phyloP scores from a whole-genome alignment of 2,888 invertebrate species.

The Ochropacha duplaris region DNA sequence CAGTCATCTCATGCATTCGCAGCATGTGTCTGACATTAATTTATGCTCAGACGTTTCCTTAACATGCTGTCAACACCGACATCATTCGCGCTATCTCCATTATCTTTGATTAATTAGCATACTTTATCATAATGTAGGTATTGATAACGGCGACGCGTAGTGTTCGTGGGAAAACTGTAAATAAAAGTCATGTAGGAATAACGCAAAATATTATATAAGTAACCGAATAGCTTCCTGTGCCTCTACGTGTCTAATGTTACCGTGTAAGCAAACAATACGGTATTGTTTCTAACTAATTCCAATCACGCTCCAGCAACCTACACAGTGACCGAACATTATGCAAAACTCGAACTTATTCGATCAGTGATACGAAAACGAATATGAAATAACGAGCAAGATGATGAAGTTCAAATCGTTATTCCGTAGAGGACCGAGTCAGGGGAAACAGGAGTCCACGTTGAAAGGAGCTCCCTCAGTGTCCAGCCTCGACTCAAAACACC shows the following conservation, averaged over 20 bases:
- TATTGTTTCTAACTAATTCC: constrained; percentile 36
- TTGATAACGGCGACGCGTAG: constrained; percentile 21
- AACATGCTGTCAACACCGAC: not conserved
- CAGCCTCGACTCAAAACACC: constrained; percentile 85
- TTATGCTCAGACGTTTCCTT: not conserved
- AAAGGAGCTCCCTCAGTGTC: constrained; percentile 86
- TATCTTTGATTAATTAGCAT: constrained; percentile 34
- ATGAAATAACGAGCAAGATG: constrained; percentile 84
- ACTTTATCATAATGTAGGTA: constrained; percentile 26
- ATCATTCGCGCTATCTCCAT: constrained; percentile 18
- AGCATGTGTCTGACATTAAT: not conserved
- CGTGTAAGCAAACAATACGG: constrained; percentile 18
- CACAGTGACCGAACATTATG: constrained; percentile 40
- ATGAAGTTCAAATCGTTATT: constrained; percentile 96
- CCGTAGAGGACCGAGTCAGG: constrained; percentile 91
- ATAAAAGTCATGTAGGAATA: not conserved
- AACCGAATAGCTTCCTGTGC: constrained; percentile 16
- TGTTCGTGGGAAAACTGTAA: constrained; percentile 15
- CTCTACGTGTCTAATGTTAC: constrained; percentile 14
- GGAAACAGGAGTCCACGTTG: constrained; percentile 78
- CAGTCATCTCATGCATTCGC: constrained; percentile 9
- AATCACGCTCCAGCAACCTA: constrained; percentile 41
- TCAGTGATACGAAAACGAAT: constrained; percentile 71
- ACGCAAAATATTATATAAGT: not conserved
- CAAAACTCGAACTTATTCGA: constrained; percentile 52